Evolutionary conservation across 2,888 invertebrate genomes (phyloP).

Genomic region (Parnassius apollo): DNA sequence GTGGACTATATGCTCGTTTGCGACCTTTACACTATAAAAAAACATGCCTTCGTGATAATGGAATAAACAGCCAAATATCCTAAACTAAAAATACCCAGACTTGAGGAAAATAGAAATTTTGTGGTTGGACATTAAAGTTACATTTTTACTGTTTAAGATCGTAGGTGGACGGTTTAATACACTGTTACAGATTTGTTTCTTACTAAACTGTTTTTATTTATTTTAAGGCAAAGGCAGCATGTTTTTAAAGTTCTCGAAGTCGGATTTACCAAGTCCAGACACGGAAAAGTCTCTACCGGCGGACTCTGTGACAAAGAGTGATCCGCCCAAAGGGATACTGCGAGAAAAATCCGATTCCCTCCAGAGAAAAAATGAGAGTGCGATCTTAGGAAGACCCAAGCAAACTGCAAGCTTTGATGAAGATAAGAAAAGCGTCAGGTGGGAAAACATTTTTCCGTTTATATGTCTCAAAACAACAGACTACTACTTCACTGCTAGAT

Average conservation of each 20-base stretch:
- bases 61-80: too few relatives aligned
- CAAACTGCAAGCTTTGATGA: constrained; percentile 82
- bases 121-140: too few relatives aligned
- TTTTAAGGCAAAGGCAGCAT: constrained; percentile 64
- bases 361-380: constrained; percentile 53
- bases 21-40: too few relatives aligned
- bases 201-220: constrained; percentile 11
- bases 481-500: too few relatives aligned
- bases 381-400: constrained; percentile 48
- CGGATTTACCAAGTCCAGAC: constrained; percentile 69
- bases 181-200: too few relatives aligned
- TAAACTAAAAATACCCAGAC: too few relatives aligned
- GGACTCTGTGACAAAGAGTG: constrained; percentile 69
- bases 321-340: constrained; percentile 82
- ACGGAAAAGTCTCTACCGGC: constrained; percentile 65
- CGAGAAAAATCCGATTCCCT: constrained; percentile 77
- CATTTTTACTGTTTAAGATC: too few relatives aligned
- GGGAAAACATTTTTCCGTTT: constrained; percentile 8
- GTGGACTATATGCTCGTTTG: too few relatives aligned
- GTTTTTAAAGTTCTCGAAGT: constrained; percentile 63
- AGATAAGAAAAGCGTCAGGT: constrained; percentile 87
- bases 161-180: too few relatives aligned
- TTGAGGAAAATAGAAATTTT: too few relatives aligned
- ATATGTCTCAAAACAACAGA: too few relatives aligned
- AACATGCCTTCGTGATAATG: too few relatives aligned